These are phyloP conservation scores for Nicator chloris DNA, from an alignment of 2,113 vertebrate species.

Conservation along the genomic window DNA sequence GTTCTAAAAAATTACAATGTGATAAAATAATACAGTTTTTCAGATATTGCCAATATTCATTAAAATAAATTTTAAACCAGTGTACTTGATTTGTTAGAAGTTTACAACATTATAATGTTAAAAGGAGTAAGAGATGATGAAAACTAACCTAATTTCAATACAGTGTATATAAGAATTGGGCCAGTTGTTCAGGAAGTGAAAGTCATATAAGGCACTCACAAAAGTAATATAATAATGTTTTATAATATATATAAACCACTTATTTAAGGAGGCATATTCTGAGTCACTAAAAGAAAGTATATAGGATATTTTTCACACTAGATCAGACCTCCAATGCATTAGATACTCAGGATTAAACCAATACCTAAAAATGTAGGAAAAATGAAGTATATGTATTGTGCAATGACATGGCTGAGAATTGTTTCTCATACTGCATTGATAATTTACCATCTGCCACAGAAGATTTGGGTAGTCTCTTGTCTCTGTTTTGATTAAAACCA, in stretches of 20 bases:
- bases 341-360: not conserved
- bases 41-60: not conserved
- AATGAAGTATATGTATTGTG: not conserved
- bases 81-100: not conserved
- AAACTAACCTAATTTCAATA: not conserved
- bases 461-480: not conserved
- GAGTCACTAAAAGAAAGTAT: not conserved
- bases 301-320: not conserved
- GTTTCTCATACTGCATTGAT: not conserved
- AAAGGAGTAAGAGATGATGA: not conserved
- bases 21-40: not conserved
- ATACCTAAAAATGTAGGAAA: not conserved
- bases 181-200: not conserved
- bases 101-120: not conserved
- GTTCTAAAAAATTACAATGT: not conserved
- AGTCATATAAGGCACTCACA: not conserved
- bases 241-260: fast-evolving
- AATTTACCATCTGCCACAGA: not conserved
- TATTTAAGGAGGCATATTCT: not conserved
- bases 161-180: not conserved
- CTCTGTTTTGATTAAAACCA: constrained; percentile 10
- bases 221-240: not conserved
- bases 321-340: not conserved
- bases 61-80: not conserved
- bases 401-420: not conserved